phyloP scores from a whole-genome alignment of 1,140 invertebrate genomes.

The Meteorus sp. region DNA sequence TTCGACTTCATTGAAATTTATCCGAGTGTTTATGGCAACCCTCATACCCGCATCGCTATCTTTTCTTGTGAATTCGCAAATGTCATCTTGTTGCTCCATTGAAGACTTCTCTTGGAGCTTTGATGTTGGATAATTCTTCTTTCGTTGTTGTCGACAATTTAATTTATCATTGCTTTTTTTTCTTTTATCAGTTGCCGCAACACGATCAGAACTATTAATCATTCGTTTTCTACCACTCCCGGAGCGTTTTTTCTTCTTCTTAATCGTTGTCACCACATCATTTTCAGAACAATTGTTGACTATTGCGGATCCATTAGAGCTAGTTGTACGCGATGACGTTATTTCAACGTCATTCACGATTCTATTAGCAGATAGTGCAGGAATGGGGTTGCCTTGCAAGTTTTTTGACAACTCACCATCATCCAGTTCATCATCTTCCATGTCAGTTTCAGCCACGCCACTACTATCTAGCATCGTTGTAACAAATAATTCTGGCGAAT shows the following conservation, averaged over 20 bases:
- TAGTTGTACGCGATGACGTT: conserved; percentile 38
- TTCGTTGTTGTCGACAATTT: neutral
- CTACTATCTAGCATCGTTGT: conserved; percentile 21
- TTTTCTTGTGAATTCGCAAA: conserved; percentile 51
- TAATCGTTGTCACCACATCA: neutral
- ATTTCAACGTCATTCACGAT: conserved; percentile 37
- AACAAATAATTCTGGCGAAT: conserved; percentile 47
- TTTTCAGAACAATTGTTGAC: conserved; percentile 24
- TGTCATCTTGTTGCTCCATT: conserved; percentile 19
- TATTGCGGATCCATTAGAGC: conserved; percentile 50
- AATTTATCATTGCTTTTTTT: neutral
- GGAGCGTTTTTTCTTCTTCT: conserved; percentile 1
- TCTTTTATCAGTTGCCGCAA: conserved; percentile 22
- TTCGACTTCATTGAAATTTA: conserved; percentile 23
- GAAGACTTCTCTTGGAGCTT: neutral
- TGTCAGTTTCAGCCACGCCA: conserved; percentile 26
- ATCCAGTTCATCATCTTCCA: conserved; percentile 34
- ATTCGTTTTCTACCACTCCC: conserved; percentile 20
- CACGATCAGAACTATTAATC: neutral
- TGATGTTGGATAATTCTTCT: neutral
- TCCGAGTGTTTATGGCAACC: conserved; percentile 57
- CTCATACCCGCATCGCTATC: conserved; percentile 58
- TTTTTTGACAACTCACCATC: conserved; percentile 57
- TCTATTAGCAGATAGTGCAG: conserved; percentile 61
- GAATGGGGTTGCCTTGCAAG: conserved; percentile 63